Percentiles rank a stretch among this genome's conserved stretches.
Conservation (phyloP, 2,113 vertebrate species). For the Haemorhous mexicanus region DNA sequence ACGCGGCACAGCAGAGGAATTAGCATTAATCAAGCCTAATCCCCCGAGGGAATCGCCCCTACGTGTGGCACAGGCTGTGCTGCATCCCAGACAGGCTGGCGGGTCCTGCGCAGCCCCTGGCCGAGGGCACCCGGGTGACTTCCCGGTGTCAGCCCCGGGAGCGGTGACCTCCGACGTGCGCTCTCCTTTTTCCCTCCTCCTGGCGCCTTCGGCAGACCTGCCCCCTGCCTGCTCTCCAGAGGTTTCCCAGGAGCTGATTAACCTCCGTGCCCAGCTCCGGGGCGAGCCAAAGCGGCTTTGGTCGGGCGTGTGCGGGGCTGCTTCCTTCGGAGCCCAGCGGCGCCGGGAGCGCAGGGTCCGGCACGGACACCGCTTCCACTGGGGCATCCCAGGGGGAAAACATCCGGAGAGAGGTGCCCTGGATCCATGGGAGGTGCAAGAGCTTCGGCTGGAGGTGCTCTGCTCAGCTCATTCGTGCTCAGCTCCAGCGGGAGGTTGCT, state of each 20-base stretch:
- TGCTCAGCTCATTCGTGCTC: not conserved
- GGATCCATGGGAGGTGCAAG: not conserved
- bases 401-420: accelerated
- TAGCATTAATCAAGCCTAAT: conserved; percentile 42
- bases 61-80: not conserved
- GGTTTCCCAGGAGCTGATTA: conserved; percentile 33
- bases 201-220: not conserved
- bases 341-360: not conserved
- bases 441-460: not conserved
- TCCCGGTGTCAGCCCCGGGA: not conserved
- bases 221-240: not conserved
- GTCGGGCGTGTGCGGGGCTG: accelerated
- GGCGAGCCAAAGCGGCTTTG: not conserved
- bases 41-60: not conserved
- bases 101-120: not conserved
- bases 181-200: not conserved
- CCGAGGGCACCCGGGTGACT: not conserved
- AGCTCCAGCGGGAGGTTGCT: accelerated
- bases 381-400: accelerated
- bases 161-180: not conserved
- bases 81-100: not conserved
- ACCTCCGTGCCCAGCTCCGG: not conserved
- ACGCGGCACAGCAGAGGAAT: not conserved
- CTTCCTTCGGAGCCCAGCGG: not conserved
- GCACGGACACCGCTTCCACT: accelerated